Evolutionary conservation across 1,140 invertebrate species (phyloP).

Genomic region (Conus ventricosus): DNA sequence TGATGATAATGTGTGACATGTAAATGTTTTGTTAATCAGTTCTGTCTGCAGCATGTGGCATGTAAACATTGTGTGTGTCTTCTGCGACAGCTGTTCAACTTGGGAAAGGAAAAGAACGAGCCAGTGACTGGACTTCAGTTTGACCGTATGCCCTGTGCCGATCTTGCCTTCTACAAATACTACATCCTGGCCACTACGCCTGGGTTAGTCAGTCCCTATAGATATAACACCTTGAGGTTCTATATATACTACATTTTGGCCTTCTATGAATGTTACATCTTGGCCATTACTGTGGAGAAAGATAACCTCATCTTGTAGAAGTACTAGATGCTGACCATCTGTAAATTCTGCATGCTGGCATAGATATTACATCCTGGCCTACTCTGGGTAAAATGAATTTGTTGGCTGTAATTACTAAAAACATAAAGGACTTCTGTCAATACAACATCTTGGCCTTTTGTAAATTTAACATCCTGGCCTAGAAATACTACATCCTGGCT

Average conservation of each 20-base stretch:
- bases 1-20: no score
- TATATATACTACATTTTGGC: not conserved
- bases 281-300: not conserved
- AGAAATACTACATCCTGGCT: no score
- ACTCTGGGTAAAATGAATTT: no score
- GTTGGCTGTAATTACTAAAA: no score
- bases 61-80: not conserved
- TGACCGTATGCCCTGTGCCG: slow-evolving; percentile 80
- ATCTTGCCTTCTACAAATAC: slow-evolving; percentile 78
- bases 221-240: not conserved
- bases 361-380: no score
- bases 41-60: no score
- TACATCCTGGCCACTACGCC: slow-evolving; percentile 87
- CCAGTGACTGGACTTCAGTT: slow-evolving; percentile 92
- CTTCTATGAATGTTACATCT: not conserved
- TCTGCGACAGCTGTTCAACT: slow-evolving; percentile 84
- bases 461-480: no score
- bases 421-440: no score
- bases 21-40: no score
- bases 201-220: slow-evolving; percentile 67
- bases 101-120: slow-evolving; percentile 84
- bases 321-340: no score
- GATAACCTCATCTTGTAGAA: not conserved
- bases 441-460: no score
- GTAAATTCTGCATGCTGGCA: no score